A percentile compares a stretch with the other conserved stretches of the same genome.
These are phyloP conservation scores for Denticeps clupeoides DNA, from an alignment of 2,797 vertebrate species.

Conservation along the genomic window DNA sequence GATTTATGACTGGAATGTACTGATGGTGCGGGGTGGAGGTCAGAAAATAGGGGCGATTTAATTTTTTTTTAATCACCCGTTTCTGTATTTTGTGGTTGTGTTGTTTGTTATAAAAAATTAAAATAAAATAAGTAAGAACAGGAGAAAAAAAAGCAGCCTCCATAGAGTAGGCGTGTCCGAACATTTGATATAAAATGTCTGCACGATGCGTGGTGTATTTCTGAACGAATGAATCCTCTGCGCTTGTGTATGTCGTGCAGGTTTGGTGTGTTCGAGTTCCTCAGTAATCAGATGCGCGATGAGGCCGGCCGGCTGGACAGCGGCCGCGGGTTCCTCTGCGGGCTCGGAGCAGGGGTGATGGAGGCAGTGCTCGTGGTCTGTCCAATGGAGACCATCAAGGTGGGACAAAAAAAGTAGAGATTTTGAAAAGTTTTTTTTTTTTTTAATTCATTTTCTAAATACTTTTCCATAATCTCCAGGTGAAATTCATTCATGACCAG, in stretches of 20 bases:
- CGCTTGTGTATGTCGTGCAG: constrained; percentile 40
- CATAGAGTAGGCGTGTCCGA: too few relatives aligned
- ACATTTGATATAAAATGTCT: too few relatives aligned
- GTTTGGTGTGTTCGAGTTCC: constrained; percentile 87
- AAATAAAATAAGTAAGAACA: too few relatives aligned
- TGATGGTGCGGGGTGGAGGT: too few relatives aligned
- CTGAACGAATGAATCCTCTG: too few relatives aligned
- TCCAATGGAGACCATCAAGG: constrained; percentile 93
- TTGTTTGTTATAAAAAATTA: too few relatives aligned
- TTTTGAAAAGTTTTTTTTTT: background rate
- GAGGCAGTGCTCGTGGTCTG: constrained; percentile 84
- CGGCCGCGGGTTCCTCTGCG: constrained; percentile 75
- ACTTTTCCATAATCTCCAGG: constrained; percentile 47
- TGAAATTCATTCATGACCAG: constrained; percentile 97
- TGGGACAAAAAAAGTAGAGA: too few relatives aligned
- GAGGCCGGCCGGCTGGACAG: constrained; percentile 75
- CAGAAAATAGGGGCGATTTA: too few relatives aligned
- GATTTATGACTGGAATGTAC: too few relatives aligned
- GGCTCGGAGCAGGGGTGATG: constrained; percentile 79
- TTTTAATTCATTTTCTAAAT: background rate
- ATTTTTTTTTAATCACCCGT: too few relatives aligned
- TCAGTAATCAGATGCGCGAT: constrained; percentile 82
- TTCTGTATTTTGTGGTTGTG: too few relatives aligned
- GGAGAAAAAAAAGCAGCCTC: too few relatives aligned
- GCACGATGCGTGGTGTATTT: background rate